Percentiles rank a stretch among this genome's conserved stretches.
phyloP scores from a whole-genome alignment of 2,888 invertebrate species.

The Parasteatoda lunata region DNA sequence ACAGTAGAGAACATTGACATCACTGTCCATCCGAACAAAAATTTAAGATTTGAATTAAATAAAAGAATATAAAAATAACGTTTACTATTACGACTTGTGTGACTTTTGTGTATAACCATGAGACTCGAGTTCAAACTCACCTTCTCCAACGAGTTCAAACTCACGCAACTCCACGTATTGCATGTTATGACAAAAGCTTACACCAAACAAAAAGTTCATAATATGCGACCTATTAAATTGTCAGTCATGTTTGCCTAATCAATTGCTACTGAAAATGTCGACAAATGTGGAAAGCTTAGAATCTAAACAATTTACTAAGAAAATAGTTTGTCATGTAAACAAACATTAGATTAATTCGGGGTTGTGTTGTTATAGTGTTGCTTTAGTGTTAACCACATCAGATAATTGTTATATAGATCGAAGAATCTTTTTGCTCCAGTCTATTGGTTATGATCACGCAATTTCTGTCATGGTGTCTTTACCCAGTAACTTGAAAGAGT shows the following conservation, averaged over 20 bases:
- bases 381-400: too few relatives aligned
- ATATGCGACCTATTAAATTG: constrained; percentile 35
- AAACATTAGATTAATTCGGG: constrained; percentile 45
- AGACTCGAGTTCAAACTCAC: constrained; percentile 22
- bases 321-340: constrained; percentile 45
- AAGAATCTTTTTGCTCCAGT: constrained; percentile 35
- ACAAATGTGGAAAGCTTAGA: constrained; percentile 35
- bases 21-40: too few relatives aligned
- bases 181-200: constrained; percentile 26
- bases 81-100: too few relatives aligned
- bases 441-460: constrained; percentile 37
- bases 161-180: constrained; percentile 46
- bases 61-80: too few relatives aligned
- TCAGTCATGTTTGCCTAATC: constrained; percentile 35
- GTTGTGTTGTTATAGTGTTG: constrained; percentile 51
- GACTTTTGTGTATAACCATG: too few relatives aligned
- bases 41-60: too few relatives aligned
- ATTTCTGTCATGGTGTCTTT: constrained; percentile 47
- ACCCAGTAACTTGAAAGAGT: constrained; percentile 6
- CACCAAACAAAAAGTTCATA: constrained; percentile 42
- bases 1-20: too few relatives aligned
- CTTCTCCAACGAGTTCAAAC: constrained; percentile 17
- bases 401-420: constrained; percentile 60
- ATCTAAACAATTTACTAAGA: constrained; percentile 46
- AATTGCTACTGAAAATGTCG: constrained; percentile 18